These are phyloP conservation scores for Leptopilina clavipes DNA, from an alignment of 1,140 invertebrate genomes.

Conservation along the genomic window DNA sequence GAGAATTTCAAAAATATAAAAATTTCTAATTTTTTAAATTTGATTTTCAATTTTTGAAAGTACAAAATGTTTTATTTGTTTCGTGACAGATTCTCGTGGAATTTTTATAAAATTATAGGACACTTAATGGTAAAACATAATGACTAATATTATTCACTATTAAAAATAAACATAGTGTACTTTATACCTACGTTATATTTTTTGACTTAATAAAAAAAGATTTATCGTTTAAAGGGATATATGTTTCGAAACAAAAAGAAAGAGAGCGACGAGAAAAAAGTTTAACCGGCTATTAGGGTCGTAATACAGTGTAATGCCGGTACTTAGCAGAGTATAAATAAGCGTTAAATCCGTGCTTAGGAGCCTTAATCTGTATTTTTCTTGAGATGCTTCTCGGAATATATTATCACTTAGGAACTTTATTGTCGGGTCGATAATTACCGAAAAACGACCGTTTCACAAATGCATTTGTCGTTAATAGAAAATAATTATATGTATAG, in stretches of 20 bases:
- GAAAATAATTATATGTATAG: too few relatives aligned
- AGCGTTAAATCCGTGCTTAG: constrained; percentile 75
- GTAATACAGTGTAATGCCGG: constrained; percentile 73
- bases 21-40: too few relatives aligned
- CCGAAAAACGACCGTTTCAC: too few relatives aligned
- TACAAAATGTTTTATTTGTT: too few relatives aligned
- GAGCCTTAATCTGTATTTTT: constrained; percentile 74
- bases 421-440: constrained; percentile 56
- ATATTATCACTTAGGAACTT: constrained; percentile 70
- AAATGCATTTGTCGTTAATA: too few relatives aligned
- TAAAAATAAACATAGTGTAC: too few relatives aligned
- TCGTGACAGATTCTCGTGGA: too few relatives aligned
- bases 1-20: too few relatives aligned
- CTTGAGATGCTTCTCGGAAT: constrained; percentile 64
- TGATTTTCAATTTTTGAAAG: too few relatives aligned
- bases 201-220: constrained; percentile 2
- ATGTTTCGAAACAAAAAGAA: constrained; percentile 26
- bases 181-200: background rate
- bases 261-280: constrained; percentile 58
- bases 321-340: constrained; percentile 75
- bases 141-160: too few relatives aligned
- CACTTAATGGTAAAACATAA: too few relatives aligned
- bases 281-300: constrained; percentile 66
- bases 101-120: too few relatives aligned
- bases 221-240: background rate